A percentile compares a stretch with the other conserved stretches of the same genome.
Evolutionary conservation across 2,888 invertebrate genomes (phyloP).

Genomic region (Masnerella sp.): DNA sequence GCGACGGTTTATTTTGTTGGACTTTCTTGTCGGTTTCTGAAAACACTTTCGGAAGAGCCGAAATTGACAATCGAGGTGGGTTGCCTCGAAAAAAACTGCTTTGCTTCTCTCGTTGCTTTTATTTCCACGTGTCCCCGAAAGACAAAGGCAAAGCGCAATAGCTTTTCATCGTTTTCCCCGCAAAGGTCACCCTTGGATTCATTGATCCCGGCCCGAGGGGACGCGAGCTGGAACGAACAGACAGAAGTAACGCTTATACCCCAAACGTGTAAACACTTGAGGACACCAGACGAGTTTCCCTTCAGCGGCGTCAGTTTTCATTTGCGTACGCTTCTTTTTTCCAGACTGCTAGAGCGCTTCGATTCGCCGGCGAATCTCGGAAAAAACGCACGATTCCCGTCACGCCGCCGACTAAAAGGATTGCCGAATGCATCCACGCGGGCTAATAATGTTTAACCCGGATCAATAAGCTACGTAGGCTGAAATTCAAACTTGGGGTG

Average conservation of each 20-base stretch:
- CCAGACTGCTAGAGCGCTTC: too few relatives aligned
- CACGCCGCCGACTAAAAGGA: conserved; percentile 27
- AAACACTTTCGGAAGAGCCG: too few relatives aligned
- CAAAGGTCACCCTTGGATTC: conserved; percentile 44
- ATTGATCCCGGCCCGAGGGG: conserved; percentile 25
- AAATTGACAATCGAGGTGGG: conserved; percentile 19
- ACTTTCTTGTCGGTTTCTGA: too few relatives aligned
- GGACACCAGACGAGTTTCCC: conserved; percentile 32
- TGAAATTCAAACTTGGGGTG: conserved; percentile 40
- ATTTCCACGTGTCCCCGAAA: conserved; percentile 18
- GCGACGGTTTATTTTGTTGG: too few relatives aligned
- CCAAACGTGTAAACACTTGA: conserved; percentile 44
- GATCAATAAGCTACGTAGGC: conserved; percentile 42
- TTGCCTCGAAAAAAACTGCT: conserved; percentile 1
- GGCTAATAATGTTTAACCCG: conserved; percentile 39
- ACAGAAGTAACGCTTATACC: conserved; percentile 21
- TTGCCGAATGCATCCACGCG: conserved; percentile 29
- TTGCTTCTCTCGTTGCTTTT: conserved; percentile 20
- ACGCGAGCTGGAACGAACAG: conserved; percentile 1
- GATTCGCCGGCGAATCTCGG: too few relatives aligned
- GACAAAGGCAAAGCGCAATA: conserved; percentile 37
- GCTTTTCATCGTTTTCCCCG: conserved; percentile 43
- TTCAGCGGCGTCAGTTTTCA: conserved; percentile 19
- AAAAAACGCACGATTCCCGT: conserved; percentile 8
- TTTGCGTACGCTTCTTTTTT: conserved; percentile 22